Percentiles rank a stretch among this genome's conserved stretches.
These are phyloP conservation scores for Lucilia sericata DNA, from an alignment of 1,140 invertebrate species.

Conservation along the genomic window DNA sequence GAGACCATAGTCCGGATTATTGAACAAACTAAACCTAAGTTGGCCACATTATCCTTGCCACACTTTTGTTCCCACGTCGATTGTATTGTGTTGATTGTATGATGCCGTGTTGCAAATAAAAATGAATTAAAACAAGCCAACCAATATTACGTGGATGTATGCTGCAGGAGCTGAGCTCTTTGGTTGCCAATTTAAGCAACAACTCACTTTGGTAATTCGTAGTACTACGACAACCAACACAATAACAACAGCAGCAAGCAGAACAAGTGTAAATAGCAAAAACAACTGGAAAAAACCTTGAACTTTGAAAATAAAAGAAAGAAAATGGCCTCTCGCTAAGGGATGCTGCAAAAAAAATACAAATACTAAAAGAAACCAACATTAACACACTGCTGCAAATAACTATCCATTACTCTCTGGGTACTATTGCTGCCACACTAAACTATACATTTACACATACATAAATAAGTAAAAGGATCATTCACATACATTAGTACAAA, in stretches of 20 bases:
- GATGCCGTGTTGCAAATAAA: not conserved
- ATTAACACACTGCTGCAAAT: not conserved
- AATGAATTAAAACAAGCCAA: not conserved
- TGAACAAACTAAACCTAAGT: not conserved
- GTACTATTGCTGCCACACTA: no score
- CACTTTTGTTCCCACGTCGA: no score
- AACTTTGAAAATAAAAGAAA: not conserved
- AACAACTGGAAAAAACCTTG: slow-evolving; percentile 1
- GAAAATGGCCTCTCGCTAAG: slow-evolving; percentile 17
- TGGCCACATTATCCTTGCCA: not conserved
- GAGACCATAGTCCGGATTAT: no score
- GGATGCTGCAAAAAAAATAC: not conserved
- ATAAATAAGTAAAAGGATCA: no score
- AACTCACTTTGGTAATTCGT: slow-evolving; percentile 5
- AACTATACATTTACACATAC: no score
- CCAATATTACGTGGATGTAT: not conserved
- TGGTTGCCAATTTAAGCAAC: slow-evolving; percentile 9
- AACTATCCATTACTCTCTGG: no score
- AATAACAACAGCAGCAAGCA: not conserved
- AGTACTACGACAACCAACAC: not conserved
- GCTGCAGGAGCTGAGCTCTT: not conserved
- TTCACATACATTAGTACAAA: no score
- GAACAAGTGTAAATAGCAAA: not conserved
- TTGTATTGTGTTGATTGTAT: not conserved
- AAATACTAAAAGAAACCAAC: not conserved